Evolutionary conservation across 2,888 invertebrate species (phyloP).

Genomic region (Labia minor): DNA sequence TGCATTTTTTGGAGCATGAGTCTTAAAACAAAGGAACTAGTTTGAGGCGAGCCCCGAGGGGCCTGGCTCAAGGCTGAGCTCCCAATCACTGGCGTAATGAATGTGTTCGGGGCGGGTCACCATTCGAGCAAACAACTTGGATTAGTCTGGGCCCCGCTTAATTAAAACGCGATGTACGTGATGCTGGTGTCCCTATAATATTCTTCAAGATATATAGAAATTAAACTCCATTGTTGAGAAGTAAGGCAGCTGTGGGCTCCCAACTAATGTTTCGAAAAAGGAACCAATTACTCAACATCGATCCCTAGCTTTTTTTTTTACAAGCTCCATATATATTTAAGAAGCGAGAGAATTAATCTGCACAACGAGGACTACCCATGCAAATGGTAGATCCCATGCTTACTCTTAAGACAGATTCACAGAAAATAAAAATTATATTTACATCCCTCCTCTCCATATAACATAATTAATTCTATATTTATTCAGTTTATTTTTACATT

Average conservation of each 20-base stretch:
- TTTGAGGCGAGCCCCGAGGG: slow-evolving; percentile 9
- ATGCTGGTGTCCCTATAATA: slow-evolving; percentile 13
- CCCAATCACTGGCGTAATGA: slow-evolving; percentile 4
- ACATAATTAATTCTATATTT: too few species aligned
- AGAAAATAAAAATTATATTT: too few species aligned
- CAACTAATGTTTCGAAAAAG: background rate
- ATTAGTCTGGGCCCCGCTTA: slow-evolving; percentile 4
- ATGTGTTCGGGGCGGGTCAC: slow-evolving; percentile 13
- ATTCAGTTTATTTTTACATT: too few species aligned
- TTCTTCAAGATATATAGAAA: slow-evolving; percentile 5
- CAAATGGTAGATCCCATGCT: too few species aligned
- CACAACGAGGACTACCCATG: too few species aligned
- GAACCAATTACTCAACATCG: background rate
- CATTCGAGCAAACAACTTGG: background rate
- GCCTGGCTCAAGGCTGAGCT: background rate
- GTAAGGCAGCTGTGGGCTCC: slow-evolving; percentile 8
- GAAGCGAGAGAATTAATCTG: too few species aligned
- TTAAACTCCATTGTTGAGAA: slow-evolving; percentile 1
- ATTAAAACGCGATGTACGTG: slow-evolving; percentile 13
- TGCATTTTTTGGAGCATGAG: slow-evolving; percentile 5
- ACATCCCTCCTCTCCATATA: too few species aligned
- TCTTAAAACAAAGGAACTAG: background rate
- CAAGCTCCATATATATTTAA: too few species aligned
- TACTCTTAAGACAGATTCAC: too few species aligned
- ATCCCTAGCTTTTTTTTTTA: too few species aligned